Percentiles rank a stretch among this genome's conserved stretches.
Conservation (phyloP, 2,888 invertebrate genomes). For the Rhorus exstirpatorius region DNA sequence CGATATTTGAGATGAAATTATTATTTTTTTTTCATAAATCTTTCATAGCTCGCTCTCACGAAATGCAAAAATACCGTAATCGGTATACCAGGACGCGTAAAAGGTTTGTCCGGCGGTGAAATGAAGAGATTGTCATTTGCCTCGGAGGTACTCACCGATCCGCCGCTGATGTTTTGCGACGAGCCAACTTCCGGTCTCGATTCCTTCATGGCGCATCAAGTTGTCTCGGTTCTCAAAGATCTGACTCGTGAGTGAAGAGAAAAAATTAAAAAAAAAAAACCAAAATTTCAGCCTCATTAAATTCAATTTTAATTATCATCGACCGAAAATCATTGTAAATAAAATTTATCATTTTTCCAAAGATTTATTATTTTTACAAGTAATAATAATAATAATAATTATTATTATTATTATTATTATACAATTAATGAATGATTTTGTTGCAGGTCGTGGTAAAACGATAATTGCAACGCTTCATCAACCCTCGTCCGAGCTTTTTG, state of each 20-base stretch:
- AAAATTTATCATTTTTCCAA: too few species aligned
- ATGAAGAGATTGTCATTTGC: conserved; percentile 98
- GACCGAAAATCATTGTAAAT: too few species aligned
- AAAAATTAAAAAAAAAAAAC: too few species aligned
- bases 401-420: too few species aligned
- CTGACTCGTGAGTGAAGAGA: conserved; percentile 87
- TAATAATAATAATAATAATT: too few species aligned
- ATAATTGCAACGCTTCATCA: conserved; percentile 98
- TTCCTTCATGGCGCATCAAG: conserved; percentile 98
- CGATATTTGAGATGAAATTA: too few species aligned
- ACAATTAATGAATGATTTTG: conserved; percentile 15
- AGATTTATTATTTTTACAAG: too few species aligned
- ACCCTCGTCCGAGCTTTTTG: conserved; percentile 96
- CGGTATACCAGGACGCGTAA: conserved; percentile 94
- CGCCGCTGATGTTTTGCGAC: conserved; percentile 97
- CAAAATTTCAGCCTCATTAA: too few species aligned
- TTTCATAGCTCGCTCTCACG: conserved; percentile 91
- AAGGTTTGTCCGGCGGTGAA: conserved; percentile 98
- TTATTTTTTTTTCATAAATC: not conserved
- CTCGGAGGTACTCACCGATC: conserved; percentile 98
- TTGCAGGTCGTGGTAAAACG: conserved; percentile 92
- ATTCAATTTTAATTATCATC: too few species aligned
- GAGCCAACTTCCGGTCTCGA: conserved; percentile 99
- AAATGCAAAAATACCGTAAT: conserved; percentile 97
- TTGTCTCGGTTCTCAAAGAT: conserved; percentile 90